phyloP scores from a whole-genome alignment of 2,888 invertebrate species.

The Rhopalosiphum nymphaeae region DNA sequence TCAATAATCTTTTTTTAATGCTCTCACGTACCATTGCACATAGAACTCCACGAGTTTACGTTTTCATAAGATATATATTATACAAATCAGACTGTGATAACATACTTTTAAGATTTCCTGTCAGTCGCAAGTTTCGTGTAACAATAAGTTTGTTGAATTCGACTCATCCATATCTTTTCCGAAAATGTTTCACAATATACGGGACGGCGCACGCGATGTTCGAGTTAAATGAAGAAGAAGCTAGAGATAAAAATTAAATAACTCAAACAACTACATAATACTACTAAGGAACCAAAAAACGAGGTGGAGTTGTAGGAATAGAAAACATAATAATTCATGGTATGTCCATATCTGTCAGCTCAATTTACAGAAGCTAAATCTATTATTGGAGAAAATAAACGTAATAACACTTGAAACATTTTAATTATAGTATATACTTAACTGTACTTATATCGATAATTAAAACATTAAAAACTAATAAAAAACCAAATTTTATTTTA shows the following conservation, averaged over 20 bases:
- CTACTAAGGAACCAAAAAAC: not conserved
- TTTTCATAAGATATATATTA: not conserved
- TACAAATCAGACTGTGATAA: not conserved
- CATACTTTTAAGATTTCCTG: constrained; percentile 22
- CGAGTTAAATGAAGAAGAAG: constrained; percentile 51
- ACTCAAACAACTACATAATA: not conserved
- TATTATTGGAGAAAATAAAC: not conserved
- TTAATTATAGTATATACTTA: not conserved
- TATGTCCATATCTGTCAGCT: not conserved
- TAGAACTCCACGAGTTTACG: not conserved
- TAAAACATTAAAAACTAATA: not conserved
- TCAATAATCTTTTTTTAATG: not conserved
- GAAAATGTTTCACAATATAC: not conserved
- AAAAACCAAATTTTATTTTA: not conserved
- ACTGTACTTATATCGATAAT: not conserved
- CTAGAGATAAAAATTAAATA: constrained; percentile 42
- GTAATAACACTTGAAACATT: not conserved
- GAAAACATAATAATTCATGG: not conserved
- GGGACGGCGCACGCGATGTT: not conserved
- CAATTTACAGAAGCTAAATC: not conserved
- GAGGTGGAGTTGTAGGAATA: not conserved
- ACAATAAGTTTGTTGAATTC: constrained; percentile 20
- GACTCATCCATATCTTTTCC: not conserved
- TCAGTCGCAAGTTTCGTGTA: not conserved
- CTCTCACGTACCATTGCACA: not conserved